Percentiles rank a stretch among this genome's conserved stretches.
These are phyloP conservation scores for Gallirallus australis DNA, from an alignment of 2,797 vertebrate species.

Conservation along the genomic window DNA sequence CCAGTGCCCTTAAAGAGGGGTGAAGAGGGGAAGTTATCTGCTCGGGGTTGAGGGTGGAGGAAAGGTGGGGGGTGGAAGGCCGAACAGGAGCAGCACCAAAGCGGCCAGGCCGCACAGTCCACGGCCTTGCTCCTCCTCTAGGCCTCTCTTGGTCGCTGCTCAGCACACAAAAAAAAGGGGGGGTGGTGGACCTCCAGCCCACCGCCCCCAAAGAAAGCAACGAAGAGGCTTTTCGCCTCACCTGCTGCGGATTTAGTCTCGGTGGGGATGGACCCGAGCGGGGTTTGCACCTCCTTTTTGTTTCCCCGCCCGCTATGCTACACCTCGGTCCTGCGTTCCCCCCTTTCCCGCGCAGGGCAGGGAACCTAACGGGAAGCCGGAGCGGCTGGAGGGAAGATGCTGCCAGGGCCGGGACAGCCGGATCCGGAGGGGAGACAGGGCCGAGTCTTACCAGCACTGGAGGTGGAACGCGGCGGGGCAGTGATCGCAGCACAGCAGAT, in stretches of 20 bases:
- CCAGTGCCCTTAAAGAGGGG: not conserved
- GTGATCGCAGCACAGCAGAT: constrained; percentile 96
- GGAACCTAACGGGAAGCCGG: constrained; percentile 31
- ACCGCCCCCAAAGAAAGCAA: not conserved
- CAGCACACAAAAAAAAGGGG: constrained; percentile 44
- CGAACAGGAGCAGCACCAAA: not conserved
- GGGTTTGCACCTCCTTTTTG: constrained; percentile 6
- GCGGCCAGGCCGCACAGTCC: constrained; percentile 14
- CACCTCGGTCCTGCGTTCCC: not conserved
- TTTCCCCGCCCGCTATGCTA: not conserved
- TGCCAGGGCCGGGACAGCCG: not conserved
- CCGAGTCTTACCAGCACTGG: constrained; percentile 92
- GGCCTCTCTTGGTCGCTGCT: constrained; percentile 3
- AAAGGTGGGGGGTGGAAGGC: not conserved
- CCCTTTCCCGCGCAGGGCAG: not conserved
- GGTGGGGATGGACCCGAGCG: not conserved
- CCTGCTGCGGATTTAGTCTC: not conserved
- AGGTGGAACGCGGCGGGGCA: constrained; percentile 97
- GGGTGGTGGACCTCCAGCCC: not conserved
- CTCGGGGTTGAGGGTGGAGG: not conserved
- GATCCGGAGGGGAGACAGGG: not conserved
- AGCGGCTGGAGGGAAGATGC: constrained; percentile 25
- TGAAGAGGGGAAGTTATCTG: not conserved
- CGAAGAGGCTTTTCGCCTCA: not conserved
- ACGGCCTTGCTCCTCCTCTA: constrained; percentile 41